Percentiles rank a stretch among this genome's conserved stretches.
Conservation (phyloP, 2,797 vertebrate species). For the Silurus aristotelis region DNA sequence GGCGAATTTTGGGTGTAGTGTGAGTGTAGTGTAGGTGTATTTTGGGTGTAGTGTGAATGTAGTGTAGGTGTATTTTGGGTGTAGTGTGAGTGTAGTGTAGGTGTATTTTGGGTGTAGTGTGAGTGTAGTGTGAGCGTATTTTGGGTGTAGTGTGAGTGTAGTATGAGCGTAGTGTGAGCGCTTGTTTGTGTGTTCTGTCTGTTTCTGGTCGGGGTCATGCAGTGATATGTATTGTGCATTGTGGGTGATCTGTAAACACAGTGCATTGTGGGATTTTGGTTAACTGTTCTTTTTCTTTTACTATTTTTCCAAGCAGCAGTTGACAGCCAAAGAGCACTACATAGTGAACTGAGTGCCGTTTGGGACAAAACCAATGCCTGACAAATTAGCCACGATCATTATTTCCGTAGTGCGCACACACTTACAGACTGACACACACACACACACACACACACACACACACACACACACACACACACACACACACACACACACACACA, state of each 20-base stretch:
- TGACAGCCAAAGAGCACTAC: neutral
- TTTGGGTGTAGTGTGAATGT: too few species aligned
- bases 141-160: too few species aligned
- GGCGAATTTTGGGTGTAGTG: too few species aligned
- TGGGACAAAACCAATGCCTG: neutral
- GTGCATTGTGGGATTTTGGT: neutral
- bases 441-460: neutral
- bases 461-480: constrained; percentile 2
- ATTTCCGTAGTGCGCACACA: neutral
- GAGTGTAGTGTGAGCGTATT: too few species aligned
- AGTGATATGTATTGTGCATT: neutral
- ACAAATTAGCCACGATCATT: constrained; percentile 21
- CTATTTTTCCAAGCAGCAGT: neutral
- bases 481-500: constrained; percentile 3
- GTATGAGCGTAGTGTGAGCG: too few species aligned
- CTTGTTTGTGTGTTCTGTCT: too few species aligned
- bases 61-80: too few species aligned
- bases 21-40: too few species aligned
- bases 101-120: too few species aligned
- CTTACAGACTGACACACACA: constrained; percentile 1
- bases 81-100: too few species aligned
- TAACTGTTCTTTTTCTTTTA: neutral
- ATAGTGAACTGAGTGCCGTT: neutral
- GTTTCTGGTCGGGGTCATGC: too few species aligned
- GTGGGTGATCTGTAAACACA: neutral